Percentiles rank a stretch among this genome's conserved stretches.
Conservation (phyloP, 2,113 vertebrate species). For the Melospiza melodia region DNA sequence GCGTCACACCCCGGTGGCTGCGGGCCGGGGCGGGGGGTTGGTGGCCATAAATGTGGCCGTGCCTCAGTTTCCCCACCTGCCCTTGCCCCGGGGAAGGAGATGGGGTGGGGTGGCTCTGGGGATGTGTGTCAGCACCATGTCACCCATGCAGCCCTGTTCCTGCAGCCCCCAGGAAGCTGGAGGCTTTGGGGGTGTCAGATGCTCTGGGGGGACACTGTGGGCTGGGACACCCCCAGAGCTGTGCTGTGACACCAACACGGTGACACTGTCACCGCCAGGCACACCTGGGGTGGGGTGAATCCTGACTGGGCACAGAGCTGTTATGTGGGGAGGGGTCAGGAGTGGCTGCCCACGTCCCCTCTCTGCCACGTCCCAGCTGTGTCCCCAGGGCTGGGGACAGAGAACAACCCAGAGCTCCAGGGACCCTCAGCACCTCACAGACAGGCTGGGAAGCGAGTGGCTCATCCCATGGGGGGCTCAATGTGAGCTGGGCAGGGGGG, state of each 20-base stretch:
- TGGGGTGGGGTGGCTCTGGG: not conserved
- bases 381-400: accelerated
- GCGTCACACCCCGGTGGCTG: not conserved
- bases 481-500: not conserved
- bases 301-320: not conserved
- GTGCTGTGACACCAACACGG: not conserved
- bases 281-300: accelerated
- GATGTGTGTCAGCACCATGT: accelerated
- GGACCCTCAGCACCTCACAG: not conserved
- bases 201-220: not conserved
- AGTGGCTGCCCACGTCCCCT: accelerated
- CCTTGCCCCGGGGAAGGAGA: not conserved
- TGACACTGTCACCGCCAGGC: not conserved
- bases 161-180: not conserved
- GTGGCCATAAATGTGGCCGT: not conserved
- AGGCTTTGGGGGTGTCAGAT: accelerated
- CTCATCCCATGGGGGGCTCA: not conserved
- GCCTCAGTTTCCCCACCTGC: slow-evolving; percentile 21
- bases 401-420: accelerated
- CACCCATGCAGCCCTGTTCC: accelerated
- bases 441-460: not conserved
- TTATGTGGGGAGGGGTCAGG: not conserved
- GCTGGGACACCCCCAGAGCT: not conserved
- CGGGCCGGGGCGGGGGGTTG: not conserved
- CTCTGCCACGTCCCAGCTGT: not conserved